Evolutionary conservation across 2,888 invertebrate genomes (phyloP).

Genomic region (Steromphala cineraria): DNA sequence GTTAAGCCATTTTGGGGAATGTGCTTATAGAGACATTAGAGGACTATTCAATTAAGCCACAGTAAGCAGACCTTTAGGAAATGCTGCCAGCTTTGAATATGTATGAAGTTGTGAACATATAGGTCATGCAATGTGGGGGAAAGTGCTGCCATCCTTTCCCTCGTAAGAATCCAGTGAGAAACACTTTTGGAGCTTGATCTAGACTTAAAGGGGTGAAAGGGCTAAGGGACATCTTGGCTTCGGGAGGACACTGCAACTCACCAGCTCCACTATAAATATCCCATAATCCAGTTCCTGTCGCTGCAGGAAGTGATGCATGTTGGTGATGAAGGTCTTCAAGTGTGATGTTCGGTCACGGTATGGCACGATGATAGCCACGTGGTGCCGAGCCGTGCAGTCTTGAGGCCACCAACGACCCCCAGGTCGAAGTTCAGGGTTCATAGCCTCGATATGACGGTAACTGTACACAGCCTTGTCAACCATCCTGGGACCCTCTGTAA

Average conservation of each 20-base stretch:
- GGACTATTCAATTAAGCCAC: too few species aligned
- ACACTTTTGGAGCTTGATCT: too few species aligned
- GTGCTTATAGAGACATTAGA: too few species aligned
- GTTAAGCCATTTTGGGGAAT: too few species aligned
- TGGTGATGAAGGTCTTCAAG: conserved; percentile 89
- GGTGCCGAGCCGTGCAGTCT: conserved; percentile 83
- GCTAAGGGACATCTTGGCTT: too few species aligned
- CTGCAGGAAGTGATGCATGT: conserved; percentile 93
- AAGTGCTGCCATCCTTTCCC: too few species aligned
- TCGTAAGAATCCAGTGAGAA: too few species aligned
- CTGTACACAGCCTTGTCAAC: conserved; percentile 5
- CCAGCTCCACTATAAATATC: conserved; percentile 94
- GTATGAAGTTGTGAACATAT: too few species aligned
- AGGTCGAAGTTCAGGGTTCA: conserved; percentile 78
- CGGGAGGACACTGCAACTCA: conserved; percentile 77
- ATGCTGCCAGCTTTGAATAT: too few species aligned
- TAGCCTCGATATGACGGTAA: background rate
- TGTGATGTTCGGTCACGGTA: conserved; percentile 90
- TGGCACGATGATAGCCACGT: conserved; percentile 93
- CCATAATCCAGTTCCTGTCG: conserved; percentile 95
- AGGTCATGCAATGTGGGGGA: too few species aligned
- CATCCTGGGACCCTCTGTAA: background rate
- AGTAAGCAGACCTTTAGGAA: too few species aligned
- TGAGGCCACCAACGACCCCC: conserved; percentile 85
- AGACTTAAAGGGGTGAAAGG: too few species aligned